Conservation (phyloP, 2,888 invertebrate genomes). For the Ornithoptera alexandrae region DNA sequence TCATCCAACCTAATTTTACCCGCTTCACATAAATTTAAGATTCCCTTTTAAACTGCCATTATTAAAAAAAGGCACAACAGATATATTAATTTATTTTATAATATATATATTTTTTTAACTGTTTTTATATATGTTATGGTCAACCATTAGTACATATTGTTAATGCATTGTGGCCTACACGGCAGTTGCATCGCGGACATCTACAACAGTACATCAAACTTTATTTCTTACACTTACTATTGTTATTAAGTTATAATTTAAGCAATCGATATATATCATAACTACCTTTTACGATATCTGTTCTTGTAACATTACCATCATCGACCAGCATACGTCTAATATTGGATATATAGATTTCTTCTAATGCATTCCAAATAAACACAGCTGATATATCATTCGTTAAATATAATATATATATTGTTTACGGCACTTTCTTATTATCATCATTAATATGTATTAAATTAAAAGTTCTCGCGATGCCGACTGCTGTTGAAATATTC, state of each 20-base stretch:
- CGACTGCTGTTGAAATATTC: conserved; percentile 29
- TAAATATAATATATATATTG: too few species aligned
- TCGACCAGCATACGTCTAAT: too few species aligned
- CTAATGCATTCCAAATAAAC: too few species aligned
- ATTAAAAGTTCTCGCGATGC: conserved; percentile 25
- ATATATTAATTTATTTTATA: conserved; percentile 28
- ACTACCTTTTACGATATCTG: too few species aligned
- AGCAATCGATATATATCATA: too few species aligned
- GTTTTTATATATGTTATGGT: conserved; percentile 42
- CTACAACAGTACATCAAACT: too few species aligned
- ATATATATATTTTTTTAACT: conserved; percentile 34
- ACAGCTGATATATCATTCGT: too few species aligned
- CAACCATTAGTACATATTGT: conserved; percentile 73
- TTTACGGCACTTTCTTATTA: too few species aligned
- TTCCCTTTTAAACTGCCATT: conserved; percentile 14
- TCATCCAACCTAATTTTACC: conserved; percentile 33
- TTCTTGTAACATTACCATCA: too few species aligned
- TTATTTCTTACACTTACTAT: too few species aligned
- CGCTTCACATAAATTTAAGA: conserved; percentile 5
- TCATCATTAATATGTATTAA: not conserved
- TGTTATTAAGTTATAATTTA: too few species aligned
- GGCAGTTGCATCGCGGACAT: conserved; percentile 50
- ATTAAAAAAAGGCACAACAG: conserved; percentile 3
- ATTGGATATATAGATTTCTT: too few species aligned
- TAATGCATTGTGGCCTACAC: conserved; percentile 71